Conservation (phyloP, 1,140 invertebrate species). For the Zaprionus africanus region DNA sequence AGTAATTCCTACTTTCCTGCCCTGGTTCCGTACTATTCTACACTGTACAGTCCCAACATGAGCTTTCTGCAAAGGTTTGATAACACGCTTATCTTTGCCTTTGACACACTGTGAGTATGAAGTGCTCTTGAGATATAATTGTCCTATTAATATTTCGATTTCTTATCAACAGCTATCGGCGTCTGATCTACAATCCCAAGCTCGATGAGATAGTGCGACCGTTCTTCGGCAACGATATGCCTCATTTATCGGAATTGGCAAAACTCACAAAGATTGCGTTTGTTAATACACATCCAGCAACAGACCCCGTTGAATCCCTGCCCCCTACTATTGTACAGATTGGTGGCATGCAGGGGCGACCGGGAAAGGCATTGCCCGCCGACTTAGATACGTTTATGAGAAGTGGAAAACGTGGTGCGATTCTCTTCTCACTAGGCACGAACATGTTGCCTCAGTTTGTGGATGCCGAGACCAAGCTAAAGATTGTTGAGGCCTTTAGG, state of each 20-base stretch:
- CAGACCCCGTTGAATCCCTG: constrained; percentile 78
- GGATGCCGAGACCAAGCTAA: constrained; percentile 15
- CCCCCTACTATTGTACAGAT: constrained; percentile 85
- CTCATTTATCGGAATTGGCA: constrained; percentile 17
- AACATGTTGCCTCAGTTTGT: constrained; percentile 34
- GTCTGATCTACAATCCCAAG: constrained; percentile 22
- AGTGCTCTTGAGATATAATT: neutral
- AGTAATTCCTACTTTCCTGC: constrained; percentile 33
- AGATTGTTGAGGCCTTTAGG: constrained; percentile 50
- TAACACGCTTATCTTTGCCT: constrained; percentile 54
- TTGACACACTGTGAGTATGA: constrained; percentile 48
- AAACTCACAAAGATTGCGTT: constrained; percentile 53
- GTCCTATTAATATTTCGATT: neutral
- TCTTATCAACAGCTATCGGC: constrained; percentile 24
- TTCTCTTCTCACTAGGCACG: constrained; percentile 34
- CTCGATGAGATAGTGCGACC: constrained; percentile 31
- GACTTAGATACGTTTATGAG: constrained; percentile 31
- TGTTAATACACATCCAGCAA: constrained; percentile 82
- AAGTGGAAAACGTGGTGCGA: constrained; percentile 18
- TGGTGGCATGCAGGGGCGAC: constrained; percentile 85
- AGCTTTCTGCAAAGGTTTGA: constrained; percentile 54
- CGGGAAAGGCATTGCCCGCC: constrained; percentile 52
- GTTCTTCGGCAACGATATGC: constrained; percentile 22
- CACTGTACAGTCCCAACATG: constrained; percentile 47
- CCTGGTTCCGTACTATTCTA: constrained; percentile 27